Evolutionary conservation across 2,888 invertebrate species (phyloP), one percentile per base, ranked within the genome.

Genomic region (Chrysodeixis includens): DNA sequence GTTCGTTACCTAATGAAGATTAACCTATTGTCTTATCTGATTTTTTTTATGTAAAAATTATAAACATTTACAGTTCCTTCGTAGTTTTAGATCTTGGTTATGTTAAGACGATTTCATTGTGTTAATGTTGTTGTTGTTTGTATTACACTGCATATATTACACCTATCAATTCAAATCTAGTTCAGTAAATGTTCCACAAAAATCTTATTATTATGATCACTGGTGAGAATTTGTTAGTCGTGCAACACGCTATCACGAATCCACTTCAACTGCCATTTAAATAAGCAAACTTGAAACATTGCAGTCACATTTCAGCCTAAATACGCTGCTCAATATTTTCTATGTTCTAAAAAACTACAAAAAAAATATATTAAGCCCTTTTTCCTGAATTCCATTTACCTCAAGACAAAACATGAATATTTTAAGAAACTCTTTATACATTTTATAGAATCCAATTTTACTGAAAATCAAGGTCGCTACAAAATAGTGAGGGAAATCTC

Each of bases 401-500:
- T n/a, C 40, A n/a, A 35, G 46, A 26, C 18, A 30, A 52, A 16
- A 5, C 16, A 56, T 60, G 32, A 40, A 71, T 64, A 68, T 68
- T 64, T 72, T 16, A 59, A 62, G 30, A 56, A 51, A 16, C 26
- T 52, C 40, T 62, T 55, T 55, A 55, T 58, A 59, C 51, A 70
- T 49, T 49, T 61, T 16, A 62, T 51, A 32, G n/a, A 18, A 59
- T 62, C 49, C 30, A 67, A 63, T 64, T 63, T 68, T 60, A 62
- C 53, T 54, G 30, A 64, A 68, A 63, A 64, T 55, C 53, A 51
- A 62, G 60, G 51, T 51, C 49, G 35, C 53, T 49, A 51, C 26
- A 52, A 59, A 69, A 77, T 71, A 57, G 56, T 40, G 53, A 52
- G 56, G 40, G 72, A 76, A 72, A 64, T 74, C 62, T 20, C 14